Conservation (phyloP, 2,797 vertebrate genomes). For the Myoxocephalus aenaeus region DNA sequence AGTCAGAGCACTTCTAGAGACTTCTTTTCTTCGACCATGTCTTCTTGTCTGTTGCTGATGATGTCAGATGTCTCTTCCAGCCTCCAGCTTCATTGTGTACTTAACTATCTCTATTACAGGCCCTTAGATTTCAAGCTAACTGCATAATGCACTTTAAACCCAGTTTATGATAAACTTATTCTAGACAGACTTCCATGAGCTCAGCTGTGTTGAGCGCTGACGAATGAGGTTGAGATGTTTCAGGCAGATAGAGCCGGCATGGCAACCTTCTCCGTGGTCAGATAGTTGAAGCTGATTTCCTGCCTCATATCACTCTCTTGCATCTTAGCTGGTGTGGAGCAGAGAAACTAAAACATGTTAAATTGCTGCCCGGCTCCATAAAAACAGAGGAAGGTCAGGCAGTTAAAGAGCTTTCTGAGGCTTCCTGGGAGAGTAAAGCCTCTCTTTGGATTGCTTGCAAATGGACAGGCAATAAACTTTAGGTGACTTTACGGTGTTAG, state of each 20-base stretch:
- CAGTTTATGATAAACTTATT: slow-evolving; percentile 53
- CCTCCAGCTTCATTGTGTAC: slow-evolving; percentile 41
- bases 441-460: slow-evolving; percentile 58
- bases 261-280: slow-evolving; percentile 32
- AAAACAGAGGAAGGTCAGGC: slow-evolving; percentile 72
- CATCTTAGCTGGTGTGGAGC: slow-evolving; percentile 55
- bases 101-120: slow-evolving; percentile 63
- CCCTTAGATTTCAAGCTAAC: slow-evolving; percentile 59
- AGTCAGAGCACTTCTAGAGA: slow-evolving; percentile 47
- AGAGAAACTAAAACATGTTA: slow-evolving; percentile 68
- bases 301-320: slow-evolving; percentile 55
- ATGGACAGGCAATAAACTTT: slow-evolving; percentile 71
- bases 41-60: slow-evolving; percentile 48
- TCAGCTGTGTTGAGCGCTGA: slow-evolving; percentile 27
- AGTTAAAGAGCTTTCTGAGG: slow-evolving; percentile 60
- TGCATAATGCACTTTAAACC: slow-evolving; percentile 54
- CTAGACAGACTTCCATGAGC: slow-evolving; percentile 43
- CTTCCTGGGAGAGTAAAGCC: slow-evolving; percentile 56
- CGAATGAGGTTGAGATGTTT: slow-evolving; percentile 55
- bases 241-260: slow-evolving; percentile 56
- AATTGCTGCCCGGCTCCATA: slow-evolving; percentile 63
- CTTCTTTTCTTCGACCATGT: slow-evolving; percentile 40
- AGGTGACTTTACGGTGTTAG: slow-evolving; percentile 65
- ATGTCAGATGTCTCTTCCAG: slow-evolving; percentile 41
- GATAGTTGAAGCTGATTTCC: slow-evolving; percentile 55